Evolutionary conservation across 2,888 invertebrate species (phyloP).

Genomic region (Scaptomyza caliginosa): DNA sequence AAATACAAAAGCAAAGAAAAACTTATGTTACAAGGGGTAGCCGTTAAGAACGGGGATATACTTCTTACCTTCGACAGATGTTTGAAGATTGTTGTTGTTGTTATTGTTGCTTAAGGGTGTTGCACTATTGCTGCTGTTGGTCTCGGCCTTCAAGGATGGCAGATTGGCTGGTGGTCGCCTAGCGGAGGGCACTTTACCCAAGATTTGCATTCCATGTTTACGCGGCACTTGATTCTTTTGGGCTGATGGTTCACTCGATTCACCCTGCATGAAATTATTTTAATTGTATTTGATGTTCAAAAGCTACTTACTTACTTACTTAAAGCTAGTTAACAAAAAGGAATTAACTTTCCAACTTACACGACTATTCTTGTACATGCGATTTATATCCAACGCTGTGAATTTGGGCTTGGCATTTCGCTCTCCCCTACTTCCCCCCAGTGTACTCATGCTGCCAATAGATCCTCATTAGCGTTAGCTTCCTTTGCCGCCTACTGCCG

Average conservation of each 20-base stretch:
- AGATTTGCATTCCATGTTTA: slow-evolving; percentile 99
- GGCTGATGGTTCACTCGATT: slow-evolving; percentile 93
- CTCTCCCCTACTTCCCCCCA: slow-evolving; percentile 85
- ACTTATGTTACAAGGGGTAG: not conserved
- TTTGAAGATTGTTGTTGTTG: slow-evolving; percentile 49
- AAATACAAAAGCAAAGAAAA: not conserved
- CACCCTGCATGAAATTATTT: slow-evolving; percentile 86
- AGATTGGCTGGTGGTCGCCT: slow-evolving; percentile 99
- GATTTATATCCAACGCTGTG: slow-evolving; percentile 99
- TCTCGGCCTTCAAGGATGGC: slow-evolving; percentile 99
- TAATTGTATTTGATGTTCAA: not conserved
- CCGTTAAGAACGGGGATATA: not conserved
- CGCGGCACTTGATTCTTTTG: slow-evolving; percentile 95
- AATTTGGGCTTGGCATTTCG: slow-evolving; percentile 93
- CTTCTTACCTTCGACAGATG: slow-evolving; percentile 64
- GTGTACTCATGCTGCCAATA: slow-evolving; percentile 85
- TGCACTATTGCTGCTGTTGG: slow-evolving; percentile 78
- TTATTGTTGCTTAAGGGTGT: slow-evolving; percentile 83
- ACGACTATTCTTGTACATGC: slow-evolving; percentile 94
- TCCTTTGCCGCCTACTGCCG: slow-evolving; percentile 73
- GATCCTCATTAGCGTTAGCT: slow-evolving; percentile 85
- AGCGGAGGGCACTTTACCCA: slow-evolving; percentile 99
- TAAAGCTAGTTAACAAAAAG: not conserved
- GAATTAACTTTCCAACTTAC: slow-evolving; percentile 85
- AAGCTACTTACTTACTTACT: not conserved